Base-by-base conservation (phyloP, 1,140 invertebrate species). In the Ceratoteleas bidentatus region DNA sequence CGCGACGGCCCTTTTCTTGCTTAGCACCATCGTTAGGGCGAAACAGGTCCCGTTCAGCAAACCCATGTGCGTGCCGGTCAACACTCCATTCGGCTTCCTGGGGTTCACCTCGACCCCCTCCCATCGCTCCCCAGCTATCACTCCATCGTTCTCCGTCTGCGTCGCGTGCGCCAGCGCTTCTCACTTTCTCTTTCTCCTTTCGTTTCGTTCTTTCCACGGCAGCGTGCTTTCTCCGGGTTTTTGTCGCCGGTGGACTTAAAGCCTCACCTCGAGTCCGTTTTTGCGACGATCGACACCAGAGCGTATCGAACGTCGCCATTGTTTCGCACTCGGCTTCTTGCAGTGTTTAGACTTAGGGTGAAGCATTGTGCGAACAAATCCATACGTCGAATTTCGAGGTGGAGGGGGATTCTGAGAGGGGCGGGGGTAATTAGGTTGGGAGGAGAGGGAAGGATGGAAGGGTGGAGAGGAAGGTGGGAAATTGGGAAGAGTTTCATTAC, bases 31-130 rank as follows among this genome's bases (percentile, higher is more conserved):
- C 58, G 57, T 78, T 73, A 68, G 70, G 70, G 69, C 72, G 68
- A 83, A 73, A 66, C 73, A 81, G 77, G 77, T 81, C 77, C 79
- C 77, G 73, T 69, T 81, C 68, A 81, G 64, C 58, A 81, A 84
- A 84, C 77, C 61, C 66, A 65, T 73, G 77, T 84, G 77, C 77
- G 81, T 80, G 76, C 76, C 66, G 70, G 72, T 72, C 76, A 77
- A 75, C 78, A 61, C 64, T 56, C 11, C 49, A 16, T 58, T 68
- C 76, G 69, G 64, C 62, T 73, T 73, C 65, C 49, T 64, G 62
- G 61, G 75, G 69, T 62, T 66, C 66, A 0, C 13, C n/a, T 14
- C 54, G 3, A 47, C 38, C 9, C 32, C 13, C 10, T 69, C 43
- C 14, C n/a, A 8, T 43, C 33, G 45, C 13, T 56, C 24, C 16